These are phyloP conservation scores for Tetragonisca angustula DNA, from an alignment of 2,888 invertebrate species.

Conservation along the genomic window DNA sequence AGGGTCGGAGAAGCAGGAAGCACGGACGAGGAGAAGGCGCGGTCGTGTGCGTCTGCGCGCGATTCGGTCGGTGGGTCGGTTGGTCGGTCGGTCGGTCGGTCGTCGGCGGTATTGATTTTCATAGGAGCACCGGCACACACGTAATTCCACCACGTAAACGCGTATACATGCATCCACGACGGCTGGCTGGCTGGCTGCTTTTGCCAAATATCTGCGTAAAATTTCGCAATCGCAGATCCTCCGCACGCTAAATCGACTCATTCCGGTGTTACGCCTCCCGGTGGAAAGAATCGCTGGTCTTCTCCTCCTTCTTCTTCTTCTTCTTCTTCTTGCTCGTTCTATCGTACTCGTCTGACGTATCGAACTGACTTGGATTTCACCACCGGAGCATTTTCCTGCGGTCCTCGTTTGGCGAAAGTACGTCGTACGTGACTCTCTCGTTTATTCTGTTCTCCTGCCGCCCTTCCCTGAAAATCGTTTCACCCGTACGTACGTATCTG, in stretches of 20 bases:
- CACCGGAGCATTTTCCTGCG: neutral
- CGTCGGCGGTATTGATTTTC: constrained; percentile 69
- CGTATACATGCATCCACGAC: constrained; percentile 40
- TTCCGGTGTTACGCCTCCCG: neutral
- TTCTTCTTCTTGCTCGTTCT: too few relatives aligned
- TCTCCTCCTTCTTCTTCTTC: too few relatives aligned
- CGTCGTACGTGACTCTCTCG: neutral
- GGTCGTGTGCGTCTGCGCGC: constrained; percentile 62
- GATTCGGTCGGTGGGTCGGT: constrained; percentile 64
- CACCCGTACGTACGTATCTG: neutral
- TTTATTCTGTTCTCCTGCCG: neutral
- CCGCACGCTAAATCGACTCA: neutral
- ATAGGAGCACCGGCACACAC: constrained; percentile 19
- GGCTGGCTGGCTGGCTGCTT: constrained; percentile 29
- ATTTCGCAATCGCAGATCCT: constrained; percentile 26
- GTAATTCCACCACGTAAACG: constrained; percentile 27
- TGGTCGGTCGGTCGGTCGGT: constrained; percentile 66
- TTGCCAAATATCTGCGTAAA: constrained; percentile 32
- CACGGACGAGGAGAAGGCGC: constrained; percentile 25
- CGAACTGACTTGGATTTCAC: neutral
- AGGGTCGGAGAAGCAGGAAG: constrained; percentile 12
- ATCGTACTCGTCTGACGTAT: too few relatives aligned
- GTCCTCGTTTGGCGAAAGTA: neutral
- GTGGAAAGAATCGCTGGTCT: too few relatives aligned
- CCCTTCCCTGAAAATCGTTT: neutral